Base-by-base conservation (phyloP, 2,888 invertebrate genomes). In the Synanthedon andrenaeformis region DNA sequence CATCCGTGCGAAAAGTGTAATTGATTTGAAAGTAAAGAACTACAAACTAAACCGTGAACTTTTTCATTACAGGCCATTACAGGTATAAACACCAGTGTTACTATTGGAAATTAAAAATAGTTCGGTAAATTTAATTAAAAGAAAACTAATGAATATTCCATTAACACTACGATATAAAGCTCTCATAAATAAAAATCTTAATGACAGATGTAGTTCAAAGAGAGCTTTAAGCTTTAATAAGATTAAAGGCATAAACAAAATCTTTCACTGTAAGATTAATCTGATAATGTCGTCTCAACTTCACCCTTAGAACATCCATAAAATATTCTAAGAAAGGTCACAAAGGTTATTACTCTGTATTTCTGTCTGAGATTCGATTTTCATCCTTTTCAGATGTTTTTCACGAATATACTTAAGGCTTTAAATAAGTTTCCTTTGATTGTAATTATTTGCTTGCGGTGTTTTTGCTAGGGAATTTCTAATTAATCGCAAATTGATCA, bases 401-500 rank as follows among this genome's bases (percentile, higher is more conserved):
- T 45, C n/a, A 14, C 17, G 49, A 49, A 19, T 49, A 49, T 17
- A 19, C 23, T 11, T 1, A 19, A 23, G 4, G 19, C 49, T 49
- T 49, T 52, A 53, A 56, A 53, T 51, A 56, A 52, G 41, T 42
- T n/a, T 49, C 12, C 42, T 56, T 35, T 14, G 49, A 54, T 54
- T 51, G 41, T 51, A 51, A 51, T 51, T 19, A 55, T 52, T 55
- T 45, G 42, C 48, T 49, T 52, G 41, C 42, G 28, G 14, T 23
- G 54, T 54, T 51, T 23, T 11, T 51, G 49, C 41, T 35, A 51
- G 52, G 53, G 52, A 13, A 48, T 61, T 35, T 61, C 64, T 54
- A 57, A 62, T 59, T 76, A 73, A 74, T 76, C 72, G 74, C 67
- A 70, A 69, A 62, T 65, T 67, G 69, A 49, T 56, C 72, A 67